phyloP scores from a whole-genome alignment of 1,140 invertebrate species.

The Zaprionus inermis region DNA sequence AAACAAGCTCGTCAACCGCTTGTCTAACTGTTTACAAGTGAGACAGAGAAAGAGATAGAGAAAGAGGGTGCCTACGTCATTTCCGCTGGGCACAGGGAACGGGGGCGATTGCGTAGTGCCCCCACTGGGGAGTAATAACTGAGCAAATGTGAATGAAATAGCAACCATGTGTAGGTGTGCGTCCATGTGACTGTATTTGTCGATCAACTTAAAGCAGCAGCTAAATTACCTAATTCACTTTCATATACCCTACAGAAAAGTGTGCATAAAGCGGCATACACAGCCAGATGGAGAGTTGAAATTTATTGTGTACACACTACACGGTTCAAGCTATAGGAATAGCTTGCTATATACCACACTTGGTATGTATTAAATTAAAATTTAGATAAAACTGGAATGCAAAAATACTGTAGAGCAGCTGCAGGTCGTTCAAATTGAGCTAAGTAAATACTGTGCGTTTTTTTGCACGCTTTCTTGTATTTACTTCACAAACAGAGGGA shows the following conservation, averaged over 20 bases:
- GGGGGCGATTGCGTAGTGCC: not conserved
- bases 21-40: slow-evolving; percentile 32
- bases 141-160: slow-evolving; percentile 47
- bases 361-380: too few relatives aligned
- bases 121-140: slow-evolving; percentile 29
- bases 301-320: too few relatives aligned
- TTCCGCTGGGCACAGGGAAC: slow-evolving; percentile 23
- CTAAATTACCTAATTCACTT: slow-evolving; percentile 45
- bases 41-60: too few relatives aligned
- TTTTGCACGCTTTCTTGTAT: slow-evolving; percentile 18
- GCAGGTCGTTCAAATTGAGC: not conserved
- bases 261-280: not conserved
- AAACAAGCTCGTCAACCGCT: slow-evolving; percentile 22
- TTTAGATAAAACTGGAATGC: too few relatives aligned
- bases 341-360: too few relatives aligned
- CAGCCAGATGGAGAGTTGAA: not conserved
- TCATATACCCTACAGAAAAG: slow-evolving; percentile 7
- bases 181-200: slow-evolving; percentile 15
- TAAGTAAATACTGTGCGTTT: not conserved
- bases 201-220: slow-evolving; percentile 19
- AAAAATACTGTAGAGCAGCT: not conserved
- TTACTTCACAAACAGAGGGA: slow-evolving; percentile 12
- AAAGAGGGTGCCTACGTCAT: slow-evolving; percentile 32
- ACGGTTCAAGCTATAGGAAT: too few relatives aligned
- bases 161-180: not conserved